Percentiles rank a stretch among this genome's conserved stretches.
phyloP scores from a whole-genome alignment of 2,888 invertebrate genomes.

The Acrobasis suavella region DNA sequence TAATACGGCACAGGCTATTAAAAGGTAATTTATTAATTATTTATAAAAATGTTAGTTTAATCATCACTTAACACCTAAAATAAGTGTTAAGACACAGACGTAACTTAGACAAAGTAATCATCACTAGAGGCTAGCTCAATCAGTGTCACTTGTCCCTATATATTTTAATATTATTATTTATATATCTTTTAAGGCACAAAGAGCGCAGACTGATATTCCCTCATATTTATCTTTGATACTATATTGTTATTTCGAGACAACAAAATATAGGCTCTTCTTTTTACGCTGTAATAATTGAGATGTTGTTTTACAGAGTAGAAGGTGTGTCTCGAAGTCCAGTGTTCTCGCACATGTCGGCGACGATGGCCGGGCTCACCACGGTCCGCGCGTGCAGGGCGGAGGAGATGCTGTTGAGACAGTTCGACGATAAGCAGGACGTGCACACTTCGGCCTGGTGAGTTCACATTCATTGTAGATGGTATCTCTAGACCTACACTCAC shows the following conservation, averaged over 20 bases:
- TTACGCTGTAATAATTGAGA: neutral
- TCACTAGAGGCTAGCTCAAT: no score
- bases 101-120: no score
- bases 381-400: conserved; percentile 88
- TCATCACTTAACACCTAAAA: no score
- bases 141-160: no score
- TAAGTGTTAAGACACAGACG: no score
- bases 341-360: conserved; percentile 91
- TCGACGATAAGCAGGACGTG: conserved; percentile 85
- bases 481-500: neutral
- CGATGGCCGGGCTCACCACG: conserved; percentile 88
- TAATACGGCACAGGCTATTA: conserved; percentile 87
- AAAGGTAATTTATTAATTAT: conserved; percentile 62
- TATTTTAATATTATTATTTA: no score
- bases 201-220: no score
- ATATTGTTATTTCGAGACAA: neutral
- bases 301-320: conserved; percentile 56
- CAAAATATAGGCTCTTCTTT: neutral
- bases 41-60: no score
- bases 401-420: conserved; percentile 85
- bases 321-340: conserved; percentile 89
- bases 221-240: no score
- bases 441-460: conserved; percentile 84
- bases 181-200: no score
- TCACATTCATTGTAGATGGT: neutral